Base-by-base conservation (phyloP, 2,888 invertebrate species). In the Yponomeuta sedellus region DNA sequence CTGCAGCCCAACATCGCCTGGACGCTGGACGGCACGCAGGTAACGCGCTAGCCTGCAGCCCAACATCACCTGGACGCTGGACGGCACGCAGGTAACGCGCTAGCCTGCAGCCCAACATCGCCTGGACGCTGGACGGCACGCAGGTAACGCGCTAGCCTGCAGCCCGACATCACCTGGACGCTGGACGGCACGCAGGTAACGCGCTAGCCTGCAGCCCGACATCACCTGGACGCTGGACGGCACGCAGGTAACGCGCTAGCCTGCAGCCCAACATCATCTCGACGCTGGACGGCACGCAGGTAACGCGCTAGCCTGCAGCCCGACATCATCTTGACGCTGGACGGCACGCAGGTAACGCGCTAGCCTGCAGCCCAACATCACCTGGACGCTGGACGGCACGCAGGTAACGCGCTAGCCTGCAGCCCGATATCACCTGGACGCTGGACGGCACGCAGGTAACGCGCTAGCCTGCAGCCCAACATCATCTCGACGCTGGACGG, bases 201-300 rank as follows among this genome's bases (percentile, higher is more conserved):
- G 59, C 40, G 91, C 93, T 0, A 93, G 91, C 67, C 93, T 93
- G 0, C 91, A 93, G 0, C 90, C 93, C 2, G 93, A 94, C 75
- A 90, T 94, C 70, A 93, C 93, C 1, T 93, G 93, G 92, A 92
- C 91, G 68, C 81, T 94, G 66, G 93, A 93, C 71, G 93, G 92
- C 0, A 83, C 85, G 65, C 90, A 89, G 83, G 91, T 91, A 73
- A 71, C 65, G 59, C 40, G 91, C 93, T 0, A 93, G 91, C 67
- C 93, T 93, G 0, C 91, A 93, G 0, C 90, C 93, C 2, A 93
- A 94, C 75, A 90, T 94, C 70, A 93, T 93, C 1, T 93, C 93
- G 92, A 92, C 91, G 68, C 81, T 94, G 66, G 93, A 93, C 71
- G 93, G 92, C 0, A 83, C 85, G 65, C 90, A 89, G 83, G 91